Base-by-base conservation (phyloP, 2,797 vertebrate species). In the Sebastes jordani region DNA sequence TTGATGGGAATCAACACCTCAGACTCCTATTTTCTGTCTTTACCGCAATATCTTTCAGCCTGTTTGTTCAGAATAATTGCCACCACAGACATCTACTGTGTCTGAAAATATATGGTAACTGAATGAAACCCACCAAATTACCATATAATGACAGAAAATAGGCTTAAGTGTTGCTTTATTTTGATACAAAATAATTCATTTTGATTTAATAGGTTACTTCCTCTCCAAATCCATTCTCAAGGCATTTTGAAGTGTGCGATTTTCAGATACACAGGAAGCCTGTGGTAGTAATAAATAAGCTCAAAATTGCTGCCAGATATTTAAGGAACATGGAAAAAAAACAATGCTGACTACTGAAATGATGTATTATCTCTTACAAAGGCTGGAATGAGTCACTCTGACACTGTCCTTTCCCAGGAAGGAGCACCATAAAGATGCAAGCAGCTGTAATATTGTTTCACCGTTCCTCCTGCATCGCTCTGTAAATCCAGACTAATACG, bases 1-100 rank as follows among this genome's bases (percentile, higher is more conserved):
- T 84, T 78, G 74, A 87, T 88, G 49, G 74, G 80, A 84, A 80
- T 88, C 82, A 63, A 84, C 85, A 87, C 84, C 74, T 42, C 78
- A 82, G 52, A 76, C 68, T 86, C 30, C n/a, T 54, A 6, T 84
- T 81, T 86, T 77, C 56, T 64, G 30, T 82, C 52, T 76, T 71
- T 52, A 71, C 74, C 70, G 27, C 55, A 14, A 77, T 77, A 73
- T 64, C 55, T 74, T 80, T 73, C 60, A 61, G 34, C 38, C 16
- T 25, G 76, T 76, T 75, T 74, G 68, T 76, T 72, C 11, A 10
- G 66, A 49, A 56, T 77, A 68, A 72, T 63, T 81, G 61, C 66
- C 59, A 46, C 71, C 66, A 73, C 3, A 25, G 65, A 25, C 67
- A 11, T 83, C 42, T 14, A 38, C 25, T 67, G 29, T 71, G 68